Evolutionary conservation across 2,113 vertebrate genomes (phyloP).

Genomic region (Thamnaconus septentrionalis): DNA sequence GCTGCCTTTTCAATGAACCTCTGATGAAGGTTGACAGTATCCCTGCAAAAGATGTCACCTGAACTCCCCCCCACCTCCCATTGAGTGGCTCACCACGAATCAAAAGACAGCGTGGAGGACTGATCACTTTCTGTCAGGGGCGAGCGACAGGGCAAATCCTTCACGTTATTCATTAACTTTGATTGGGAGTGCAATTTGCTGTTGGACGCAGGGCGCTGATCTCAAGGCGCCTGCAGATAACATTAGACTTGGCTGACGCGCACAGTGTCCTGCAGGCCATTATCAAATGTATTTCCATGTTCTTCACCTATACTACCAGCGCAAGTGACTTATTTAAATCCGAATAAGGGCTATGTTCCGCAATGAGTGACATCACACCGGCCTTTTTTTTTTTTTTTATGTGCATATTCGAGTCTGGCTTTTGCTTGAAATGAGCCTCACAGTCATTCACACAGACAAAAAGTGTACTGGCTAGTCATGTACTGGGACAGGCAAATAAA

Average conservation of each 20-base stretch:
- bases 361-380: slow-evolving; percentile 2
- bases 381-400: neutral
- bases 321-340: slow-evolving; percentile 4
- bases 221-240: slow-evolving; percentile 8
- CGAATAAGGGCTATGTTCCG: slow-evolving; percentile 1
- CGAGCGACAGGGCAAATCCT: slow-evolving; percentile 23
- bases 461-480: slow-evolving; percentile 17
- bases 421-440: slow-evolving; percentile 19
- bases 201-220: slow-evolving; percentile 17
- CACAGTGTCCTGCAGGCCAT: neutral
- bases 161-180: slow-evolving; percentile 29
- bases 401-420: slow-evolving; percentile 5
- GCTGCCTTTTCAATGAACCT: slow-evolving; percentile 19
- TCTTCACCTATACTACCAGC: neutral
- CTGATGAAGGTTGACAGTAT: neutral
- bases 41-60: slow-evolving; percentile 4
- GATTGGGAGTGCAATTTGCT: slow-evolving; percentile 52
- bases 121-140: slow-evolving; percentile 29
- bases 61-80: neutral
- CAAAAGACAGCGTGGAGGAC: slow-evolving; percentile 1
- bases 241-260: slow-evolving; percentile 11
- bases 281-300: slow-evolving; percentile 4
- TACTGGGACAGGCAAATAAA: slow-evolving; percentile 14
- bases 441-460: neutral
- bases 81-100: slow-evolving; percentile 12